Base-by-base conservation (phyloP, 2,797 vertebrate species). In the Myripristis murdjan region DNA sequence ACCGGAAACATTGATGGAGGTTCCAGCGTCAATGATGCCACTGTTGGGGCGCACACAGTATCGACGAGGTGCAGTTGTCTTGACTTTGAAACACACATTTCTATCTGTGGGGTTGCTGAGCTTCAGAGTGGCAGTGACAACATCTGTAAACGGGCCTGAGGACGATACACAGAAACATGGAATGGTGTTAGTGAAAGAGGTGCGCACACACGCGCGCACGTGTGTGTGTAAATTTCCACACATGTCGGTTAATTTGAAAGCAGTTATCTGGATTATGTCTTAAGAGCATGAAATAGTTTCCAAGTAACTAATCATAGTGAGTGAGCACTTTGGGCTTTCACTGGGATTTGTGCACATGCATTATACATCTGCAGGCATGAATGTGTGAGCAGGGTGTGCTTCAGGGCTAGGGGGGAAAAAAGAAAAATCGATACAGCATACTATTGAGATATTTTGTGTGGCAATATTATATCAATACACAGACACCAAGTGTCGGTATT, bases 21-120 rank as follows among this genome's bases (percentile, higher is more conserved):
- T 91, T 72, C 97, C 96, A 8, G 96, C 90, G 31, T 98, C 96
- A 2, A 99, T 97, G 92, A 97, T 89, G 79, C 97, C 97, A 55
- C 97, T 98, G 95, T 99, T 99, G 37, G 97, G 97, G 83, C 97
- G 94, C 85, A 98, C 97, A 51, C 97, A 99, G 92, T 99, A 99
- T 88, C 97, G 95, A 57, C 97, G 97, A 0, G 97, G 97, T 0
- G 97, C 97, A 0, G 97, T 99, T 35, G 97, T 99, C 95, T 98
- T 99, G 86, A 98, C 97, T 95, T 98, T 99, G 91, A 99, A 99
- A 85, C 96, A 98, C 73, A 99, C 96, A 63, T 97, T 97, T 87
- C 94, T 96, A 48, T 97, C 96, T 92, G 96, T 96, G n/a, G 97
- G 96, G 87, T 99, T 98, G 87, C 91, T 93, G 14, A 98, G 96